Base-by-base conservation (phyloP, 2,888 invertebrate species). In the Uropetala carovei region DNA sequence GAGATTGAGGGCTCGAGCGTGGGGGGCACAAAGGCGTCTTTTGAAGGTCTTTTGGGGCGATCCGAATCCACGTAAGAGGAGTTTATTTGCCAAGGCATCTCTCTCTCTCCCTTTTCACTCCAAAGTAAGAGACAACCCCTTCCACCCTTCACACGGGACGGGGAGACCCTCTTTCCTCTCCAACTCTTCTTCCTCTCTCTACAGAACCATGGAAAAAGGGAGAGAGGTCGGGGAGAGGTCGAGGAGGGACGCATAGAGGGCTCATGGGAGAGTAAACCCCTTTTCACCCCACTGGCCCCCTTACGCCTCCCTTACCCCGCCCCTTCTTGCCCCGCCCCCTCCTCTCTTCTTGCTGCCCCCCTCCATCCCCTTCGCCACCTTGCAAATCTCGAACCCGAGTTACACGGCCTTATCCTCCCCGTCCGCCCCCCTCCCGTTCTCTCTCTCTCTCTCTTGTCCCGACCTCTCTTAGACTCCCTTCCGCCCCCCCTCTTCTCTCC, bases 1-100 rank as follows among this genome's bases (percentile, higher is more conserved):
- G 43, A 43, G 22, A 64, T 68, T 89, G 86, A 86, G 59, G 86
- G 60, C 30, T 86, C 86, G 59, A 86, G 60, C 59, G 30, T 64
- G 30, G 59, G 86, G 86, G 86, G 86, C 89, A 89, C 89, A 89
- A 89, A 89, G 89, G 89, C 60, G 89, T 89, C 89, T 89, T 86
- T 89, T 89, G 89, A 89, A 89, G 89, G 64, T 89, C 89, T 64
- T 64, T 89, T 43, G 60, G 68, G 43, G 68, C 30, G 89, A 56
- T 89, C 56, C 64, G 89, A 89, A 89, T 89, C 64, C 89, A 89
- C 89, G 60, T 89, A 89, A 89, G 68, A 89, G 89, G 89, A 89
- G 89, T 89, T 89, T 89, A 89, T 89, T 89, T 89, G 89, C 60
- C 89, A 89, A 89, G 89, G 89, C 89, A 64, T 64, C 64, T 57